Base-by-base conservation (phyloP, 2,888 invertebrate species). In the Torymus aiolomorphi region DNA sequence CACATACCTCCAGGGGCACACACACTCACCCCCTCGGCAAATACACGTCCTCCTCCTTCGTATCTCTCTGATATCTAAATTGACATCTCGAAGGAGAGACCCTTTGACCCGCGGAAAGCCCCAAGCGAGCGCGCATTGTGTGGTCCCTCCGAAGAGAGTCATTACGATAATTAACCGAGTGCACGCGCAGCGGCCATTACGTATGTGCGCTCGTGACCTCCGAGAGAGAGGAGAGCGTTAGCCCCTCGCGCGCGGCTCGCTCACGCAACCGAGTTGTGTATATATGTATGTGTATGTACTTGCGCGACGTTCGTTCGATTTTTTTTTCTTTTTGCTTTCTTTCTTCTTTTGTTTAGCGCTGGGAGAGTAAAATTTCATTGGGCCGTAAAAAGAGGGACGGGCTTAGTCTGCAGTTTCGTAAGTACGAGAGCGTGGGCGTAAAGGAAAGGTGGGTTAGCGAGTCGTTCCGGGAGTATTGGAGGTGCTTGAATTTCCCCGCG, bases 91-190 rank as follows among this genome's bases (percentile, higher is more conserved):
- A 49, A 54, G 57, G 65, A 24, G 20, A 16, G 61, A 52, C 59
- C 54, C 72, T 78, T 73, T 66, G 71, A 72, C 78, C 69, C 69
- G 51, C 24, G 70, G 24, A 61, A 49, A 31, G 31, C 31, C 31
- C 8, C 2, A 12, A 8, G 56, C 42, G 13, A 14, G 16, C n/a
- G n/a, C 74, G 52, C 65, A 75, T 75, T 79, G 74, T 79, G 79
- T 79, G 74, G 79, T 79, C 79, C 76, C 31, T 0, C 31, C 69
- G 59, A 70, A 79, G 79, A 78, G 72, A 70, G 70, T 70, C 79
- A 75, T 79, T 79, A 79, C 74, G 74, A 79, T 79, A 79, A 79
- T 79, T 79, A 79, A 79, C 79, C 63, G 70, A 57, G 56, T 49
- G 59, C 65, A 59, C 13, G 24, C 75, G 57, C 42, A 31, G 54